These are phyloP conservation scores for Ormia ochracea DNA, from an alignment of 2,888 invertebrate species.

Conservation along the genomic window DNA sequence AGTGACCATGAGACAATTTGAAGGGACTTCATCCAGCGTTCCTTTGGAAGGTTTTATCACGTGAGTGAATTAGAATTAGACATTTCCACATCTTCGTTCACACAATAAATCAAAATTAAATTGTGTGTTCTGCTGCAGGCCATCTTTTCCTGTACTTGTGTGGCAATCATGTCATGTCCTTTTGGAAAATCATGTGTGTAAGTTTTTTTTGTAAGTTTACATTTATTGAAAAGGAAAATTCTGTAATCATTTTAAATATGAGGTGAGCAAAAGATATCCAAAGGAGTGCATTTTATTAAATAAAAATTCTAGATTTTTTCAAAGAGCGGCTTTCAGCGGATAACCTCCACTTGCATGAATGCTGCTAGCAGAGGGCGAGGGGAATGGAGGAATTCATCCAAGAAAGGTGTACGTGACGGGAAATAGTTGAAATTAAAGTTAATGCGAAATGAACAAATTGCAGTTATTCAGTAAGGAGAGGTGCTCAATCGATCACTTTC, in stretches of 20 bases:
- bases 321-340: background rate
- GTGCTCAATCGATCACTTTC: too few relatives aligned
- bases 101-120: conserved; percentile 63
- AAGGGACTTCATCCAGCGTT: conserved; percentile 59
- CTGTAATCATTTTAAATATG: conserved; percentile 43
- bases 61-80: conserved; percentile 41
- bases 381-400: too few relatives aligned
- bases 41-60: conserved; percentile 8
- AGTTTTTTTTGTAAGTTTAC: conserved; percentile 6
- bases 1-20: conserved; percentile 75
- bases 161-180: conserved; percentile 30
- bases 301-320: too few relatives aligned
- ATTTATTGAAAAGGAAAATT: conserved; percentile 57
- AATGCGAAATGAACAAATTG: too few relatives aligned
- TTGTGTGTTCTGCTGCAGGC: conserved; percentile 57
- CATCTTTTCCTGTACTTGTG: conserved; percentile 37
- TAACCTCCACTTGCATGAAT: too few relatives aligned
- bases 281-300: conserved; percentile 32
- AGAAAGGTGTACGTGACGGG: too few relatives aligned
- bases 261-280: conserved; percentile 16
- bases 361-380: too few relatives aligned
- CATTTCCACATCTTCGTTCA: conserved; percentile 57
- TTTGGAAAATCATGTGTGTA: conserved; percentile 11
- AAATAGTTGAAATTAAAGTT: too few relatives aligned
- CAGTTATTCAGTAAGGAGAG: too few relatives aligned